Base-by-base conservation (phyloP, 1,140 invertebrate genomes). In the Macrotrachela quadricornifera region DNA sequence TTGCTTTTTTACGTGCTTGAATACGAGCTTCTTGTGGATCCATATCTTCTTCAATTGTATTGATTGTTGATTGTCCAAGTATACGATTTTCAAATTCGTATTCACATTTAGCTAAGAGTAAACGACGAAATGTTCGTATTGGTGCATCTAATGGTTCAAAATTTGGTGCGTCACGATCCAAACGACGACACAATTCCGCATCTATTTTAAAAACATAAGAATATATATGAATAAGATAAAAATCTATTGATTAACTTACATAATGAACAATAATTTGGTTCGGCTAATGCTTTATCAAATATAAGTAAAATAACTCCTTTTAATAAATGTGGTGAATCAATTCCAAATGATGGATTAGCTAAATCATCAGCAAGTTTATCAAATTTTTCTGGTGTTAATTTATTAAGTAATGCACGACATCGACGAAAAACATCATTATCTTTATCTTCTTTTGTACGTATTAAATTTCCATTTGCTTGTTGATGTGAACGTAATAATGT, bases 361-460 rank as follows among this genome's bases (percentile, higher is more conserved):
- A 96, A 75, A 71, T 94, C 88, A 78, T 88, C 81, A 77, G 87
- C 91, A 77, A 96, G 79, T 80, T 92, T 94, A 76, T 87, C 80
- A 77, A 96, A 96, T 73, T 92, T 95, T 76, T 96, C 90, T 66
- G 91, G 91, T 62, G 90, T 94, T 72, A 96, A 82, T 74, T 95
- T 95, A 76, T 96, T 96, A 71, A 95, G 82, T 21, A 51, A 17
- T 10, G 41, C 49, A 3, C 49, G 18, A 44, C 41, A 51, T 45
- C 36, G 44, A 38, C 49, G 42, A 44, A 51, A 51, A 10, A 51
- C 12, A n/a, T 51, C 49, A 6, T 51, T 42, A 38, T 44, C 21
- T 30, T 30, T 30, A 8, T 30, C 21, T 30, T 30, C 21, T 30
- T 30, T 2, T 30, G 21, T 30, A 30, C 21, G 21, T 4, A 30